Percentiles rank a stretch among this genome's conserved stretches.
These are phyloP conservation scores for Drosophila stalkeri DNA, from an alignment of 2,888 invertebrate genomes.

Conservation along the genomic window DNA sequence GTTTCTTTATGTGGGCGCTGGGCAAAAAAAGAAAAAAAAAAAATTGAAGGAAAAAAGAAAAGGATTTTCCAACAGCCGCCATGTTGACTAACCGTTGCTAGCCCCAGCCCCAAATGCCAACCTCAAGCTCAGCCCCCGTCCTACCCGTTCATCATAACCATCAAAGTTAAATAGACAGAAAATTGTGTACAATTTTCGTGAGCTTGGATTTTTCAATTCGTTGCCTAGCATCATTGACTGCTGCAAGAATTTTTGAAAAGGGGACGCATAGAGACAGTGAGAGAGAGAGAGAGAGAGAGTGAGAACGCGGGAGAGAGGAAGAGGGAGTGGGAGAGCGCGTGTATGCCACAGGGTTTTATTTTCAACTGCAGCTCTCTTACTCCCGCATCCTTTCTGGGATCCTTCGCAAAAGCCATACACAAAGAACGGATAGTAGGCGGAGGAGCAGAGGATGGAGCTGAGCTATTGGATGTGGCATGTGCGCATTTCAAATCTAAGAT, in stretches of 20 bases:
- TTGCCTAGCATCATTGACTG: conserved; percentile 79
- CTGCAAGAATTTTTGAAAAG: conserved; percentile 62
- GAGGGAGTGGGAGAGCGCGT: conserved; percentile 16
- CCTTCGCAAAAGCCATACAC: conserved; percentile 34
- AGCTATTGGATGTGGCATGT: conserved; percentile 39
- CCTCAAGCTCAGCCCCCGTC: not conserved
- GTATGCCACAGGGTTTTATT: conserved; percentile 36
- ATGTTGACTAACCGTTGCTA: conserved; percentile 29
- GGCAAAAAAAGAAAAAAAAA: conserved; percentile 52
- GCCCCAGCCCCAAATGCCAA: not conserved
- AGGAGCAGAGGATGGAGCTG: not conserved
- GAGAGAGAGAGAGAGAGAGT: conserved; percentile 20
- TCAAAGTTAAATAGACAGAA: conserved; percentile 83
- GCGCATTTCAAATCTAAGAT: conserved; percentile 49
- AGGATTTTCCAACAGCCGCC: conserved; percentile 49
- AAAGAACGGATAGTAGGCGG: conserved; percentile 19
- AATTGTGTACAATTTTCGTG: conserved; percentile 82
- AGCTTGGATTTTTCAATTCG: conserved; percentile 78
- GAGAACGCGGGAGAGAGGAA: too few species aligned
- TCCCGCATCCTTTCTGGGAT: conserved; percentile 30
- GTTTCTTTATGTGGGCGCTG: conserved; percentile 75
- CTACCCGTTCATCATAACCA: conserved; percentile 40
- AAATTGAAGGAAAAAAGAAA: conserved; percentile 29
- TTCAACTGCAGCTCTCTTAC: conserved; percentile 6
- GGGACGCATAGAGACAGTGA: conserved; percentile 17